Conservation (phyloP, 2,113 vertebrate species). For the Leptobrachium ailaonicum region DNA sequence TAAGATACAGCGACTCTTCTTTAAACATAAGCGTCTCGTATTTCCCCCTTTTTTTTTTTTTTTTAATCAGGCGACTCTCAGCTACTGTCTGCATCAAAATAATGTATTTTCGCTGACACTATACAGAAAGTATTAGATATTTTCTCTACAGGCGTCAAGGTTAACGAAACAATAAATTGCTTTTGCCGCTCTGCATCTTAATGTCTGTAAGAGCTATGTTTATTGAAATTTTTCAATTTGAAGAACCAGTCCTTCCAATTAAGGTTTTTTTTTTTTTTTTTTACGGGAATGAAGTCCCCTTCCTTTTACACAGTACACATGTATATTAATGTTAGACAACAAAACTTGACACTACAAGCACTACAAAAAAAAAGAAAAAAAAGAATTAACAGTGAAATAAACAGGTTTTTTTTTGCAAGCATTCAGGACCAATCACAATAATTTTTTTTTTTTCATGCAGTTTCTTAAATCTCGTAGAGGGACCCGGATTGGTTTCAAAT, state of each 20-base stretch:
- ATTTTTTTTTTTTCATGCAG: slow-evolving; percentile 26
- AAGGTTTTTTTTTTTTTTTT: neutral
- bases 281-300: neutral
- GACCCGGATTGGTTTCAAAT: slow-evolving; percentile 25
- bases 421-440: slow-evolving; percentile 36
- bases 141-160: too few species aligned
- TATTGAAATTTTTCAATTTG: neutral
- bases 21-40: too few species aligned
- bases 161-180: neutral
- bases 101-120: too few species aligned
- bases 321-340: slow-evolving; percentile 31
- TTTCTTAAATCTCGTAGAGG: slow-evolving; percentile 3
- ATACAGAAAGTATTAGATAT: too few species aligned
- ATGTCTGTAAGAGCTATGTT: neutral
- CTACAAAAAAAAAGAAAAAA: slow-evolving; percentile 8
- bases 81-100: too few species aligned
- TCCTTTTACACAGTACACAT: neutral
- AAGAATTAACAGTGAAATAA: slow-evolving; percentile 25
- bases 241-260: neutral
- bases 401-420: slow-evolving; percentile 22
- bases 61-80: too few species aligned
- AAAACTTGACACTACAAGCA: slow-evolving; percentile 33
- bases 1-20: too few species aligned
- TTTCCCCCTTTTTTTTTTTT: too few species aligned
- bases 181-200: neutral